Evolutionary conservation across 2,888 invertebrate genomes (phyloP).

Genomic region (Amphipyra berbera): DNA sequence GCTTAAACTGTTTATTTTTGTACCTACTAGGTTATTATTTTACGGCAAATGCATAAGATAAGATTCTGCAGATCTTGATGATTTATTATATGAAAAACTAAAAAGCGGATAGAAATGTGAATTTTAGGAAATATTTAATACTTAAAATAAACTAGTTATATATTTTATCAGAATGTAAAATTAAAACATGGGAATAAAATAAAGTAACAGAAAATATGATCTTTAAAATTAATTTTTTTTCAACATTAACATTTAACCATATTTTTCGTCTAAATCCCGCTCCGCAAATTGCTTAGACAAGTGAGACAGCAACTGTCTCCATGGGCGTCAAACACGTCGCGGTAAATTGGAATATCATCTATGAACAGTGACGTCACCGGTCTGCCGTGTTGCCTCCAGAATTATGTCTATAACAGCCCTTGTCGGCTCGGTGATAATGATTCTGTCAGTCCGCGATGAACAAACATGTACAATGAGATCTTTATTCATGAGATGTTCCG

Average conservation of each 20-base stretch:
- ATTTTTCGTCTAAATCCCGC: slow-evolving; percentile 6
- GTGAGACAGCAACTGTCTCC: slow-evolving; percentile 33
- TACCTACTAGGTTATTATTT: slow-evolving; percentile 20
- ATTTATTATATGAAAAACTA: too few relatives aligned
- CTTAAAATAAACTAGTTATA: too few relatives aligned
- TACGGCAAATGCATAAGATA: too few relatives aligned
- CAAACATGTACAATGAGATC: slow-evolving; percentile 64
- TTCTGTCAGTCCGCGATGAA: slow-evolving; percentile 60
- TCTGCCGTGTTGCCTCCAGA: slow-evolving; percentile 50
- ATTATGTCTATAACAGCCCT: slow-evolving; percentile 63
- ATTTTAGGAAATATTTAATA: too few relatives aligned
- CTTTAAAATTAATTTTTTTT: too few relatives aligned
- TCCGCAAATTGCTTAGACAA: slow-evolving; percentile 26
- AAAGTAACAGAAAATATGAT: too few relatives aligned
- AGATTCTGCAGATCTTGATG: too few relatives aligned
- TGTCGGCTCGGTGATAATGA: slow-evolving; percentile 62
- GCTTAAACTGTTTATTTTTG: slow-evolving; percentile 11
- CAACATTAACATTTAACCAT: background rate
- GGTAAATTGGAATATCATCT: slow-evolving; percentile 56
- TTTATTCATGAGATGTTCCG: slow-evolving; percentile 68
- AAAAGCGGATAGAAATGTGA: too few relatives aligned
- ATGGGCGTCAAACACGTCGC: slow-evolving; percentile 44
- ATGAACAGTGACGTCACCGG: slow-evolving; percentile 59
- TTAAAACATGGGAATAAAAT: too few relatives aligned
- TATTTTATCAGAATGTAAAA: too few relatives aligned